A percentile compares a stretch with the other conserved stretches of the same genome.
These are phyloP conservation scores for Cephus spinipes DNA, from an alignment of 2,888 invertebrate species.

Conservation along the genomic window DNA sequence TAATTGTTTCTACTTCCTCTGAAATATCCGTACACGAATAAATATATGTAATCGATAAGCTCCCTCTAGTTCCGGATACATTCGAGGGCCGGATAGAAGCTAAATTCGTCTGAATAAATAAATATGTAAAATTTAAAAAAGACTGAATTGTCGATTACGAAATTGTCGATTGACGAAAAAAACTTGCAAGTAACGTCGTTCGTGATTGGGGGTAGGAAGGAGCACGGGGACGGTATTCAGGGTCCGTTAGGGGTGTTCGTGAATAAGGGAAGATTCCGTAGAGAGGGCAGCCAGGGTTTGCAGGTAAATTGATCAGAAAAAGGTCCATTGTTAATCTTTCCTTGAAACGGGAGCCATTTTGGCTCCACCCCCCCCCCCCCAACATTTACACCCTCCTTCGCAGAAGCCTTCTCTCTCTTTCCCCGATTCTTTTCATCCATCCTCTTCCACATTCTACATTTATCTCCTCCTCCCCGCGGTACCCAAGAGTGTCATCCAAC, in stretches of 20 bases:
- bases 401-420: no score
- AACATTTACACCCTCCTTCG: no score
- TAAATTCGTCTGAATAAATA: background rate
- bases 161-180: background rate
- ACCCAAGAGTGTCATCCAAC: no score
- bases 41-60: background rate
- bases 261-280: background rate
- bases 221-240: background rate
- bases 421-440: no score
- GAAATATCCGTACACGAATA: background rate
- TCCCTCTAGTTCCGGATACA: background rate
- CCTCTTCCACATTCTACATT: no score
- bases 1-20: background rate
- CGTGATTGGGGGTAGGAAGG: background rate
- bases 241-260: background rate
- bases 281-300: background rate
- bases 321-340: slow-evolving; percentile 11
- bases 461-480: no score
- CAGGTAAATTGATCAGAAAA: slow-evolving; percentile 8
- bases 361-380: no score
- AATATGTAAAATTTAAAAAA: no score
- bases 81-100: background rate
- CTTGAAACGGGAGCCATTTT: background rate
- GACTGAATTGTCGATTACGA: background rate
- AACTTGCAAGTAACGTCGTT: background rate